These are phyloP conservation scores for Hololepta plana DNA, from an alignment of 2,888 invertebrate genomes.

Conservation along the genomic window DNA sequence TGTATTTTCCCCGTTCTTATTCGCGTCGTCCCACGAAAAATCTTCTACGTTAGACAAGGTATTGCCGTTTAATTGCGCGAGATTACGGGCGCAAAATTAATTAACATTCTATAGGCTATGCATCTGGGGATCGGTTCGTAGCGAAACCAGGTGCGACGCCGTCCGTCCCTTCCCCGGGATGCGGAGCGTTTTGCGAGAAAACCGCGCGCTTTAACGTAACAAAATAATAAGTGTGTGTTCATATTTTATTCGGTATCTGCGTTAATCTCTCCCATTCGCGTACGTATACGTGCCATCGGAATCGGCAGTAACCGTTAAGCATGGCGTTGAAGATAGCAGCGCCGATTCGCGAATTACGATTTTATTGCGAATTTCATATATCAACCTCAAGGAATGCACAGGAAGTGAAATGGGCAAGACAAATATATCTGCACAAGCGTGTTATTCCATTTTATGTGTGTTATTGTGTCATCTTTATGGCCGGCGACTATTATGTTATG, in stretches of 20 bases:
- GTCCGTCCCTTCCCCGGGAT: slow-evolving; percentile 7
- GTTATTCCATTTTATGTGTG: too few relatives aligned
- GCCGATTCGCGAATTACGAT: too few relatives aligned
- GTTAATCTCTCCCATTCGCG: slow-evolving; percentile 23
- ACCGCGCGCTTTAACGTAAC: too few relatives aligned
- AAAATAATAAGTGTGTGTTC: too few relatives aligned
- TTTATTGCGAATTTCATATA: too few relatives aligned
- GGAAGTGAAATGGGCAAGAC: too few relatives aligned
- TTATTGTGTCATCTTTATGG: too few relatives aligned
- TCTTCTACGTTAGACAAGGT: slow-evolving; percentile 29
- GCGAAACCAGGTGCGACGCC: slow-evolving; percentile 20
- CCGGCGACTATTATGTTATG: too few relatives aligned
- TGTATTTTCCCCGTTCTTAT: slow-evolving; percentile 26
- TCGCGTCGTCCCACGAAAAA: slow-evolving; percentile 20
- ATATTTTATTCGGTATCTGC: slow-evolving; percentile 23
- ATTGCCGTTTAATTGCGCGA: slow-evolving; percentile 29
- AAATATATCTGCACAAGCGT: too few relatives aligned
- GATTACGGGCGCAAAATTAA: slow-evolving; percentile 29
- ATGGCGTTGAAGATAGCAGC: slow-evolving; percentile 22
- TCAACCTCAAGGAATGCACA: too few relatives aligned
- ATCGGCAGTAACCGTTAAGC: slow-evolving; percentile 27
- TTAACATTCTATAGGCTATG: slow-evolving; percentile 30
- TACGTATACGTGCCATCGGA: too few relatives aligned
- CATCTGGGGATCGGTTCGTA: slow-evolving; percentile 26
- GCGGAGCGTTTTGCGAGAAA: too few relatives aligned